A percentile compares a stretch with the other conserved stretches of the same genome.
These are phyloP conservation scores for Myiozetetes cayanensis DNA, from an alignment of 2,113 vertebrate species.

Conservation along the genomic window DNA sequence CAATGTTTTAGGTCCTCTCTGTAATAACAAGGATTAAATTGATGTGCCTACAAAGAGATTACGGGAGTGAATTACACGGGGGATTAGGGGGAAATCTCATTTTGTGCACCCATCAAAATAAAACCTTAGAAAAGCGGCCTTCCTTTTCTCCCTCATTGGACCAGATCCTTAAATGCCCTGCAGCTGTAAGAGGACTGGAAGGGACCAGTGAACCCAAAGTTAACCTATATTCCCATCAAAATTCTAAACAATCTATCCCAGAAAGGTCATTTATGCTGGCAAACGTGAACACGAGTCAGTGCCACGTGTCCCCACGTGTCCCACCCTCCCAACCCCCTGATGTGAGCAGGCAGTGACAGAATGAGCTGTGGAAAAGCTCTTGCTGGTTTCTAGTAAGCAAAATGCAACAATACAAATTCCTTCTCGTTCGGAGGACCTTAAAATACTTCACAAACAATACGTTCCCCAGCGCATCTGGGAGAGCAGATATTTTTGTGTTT, in stretches of 20 bases:
- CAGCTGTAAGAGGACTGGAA: neutral
- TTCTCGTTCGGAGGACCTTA: neutral
- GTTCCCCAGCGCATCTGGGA: neutral
- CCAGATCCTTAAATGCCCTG: neutral
- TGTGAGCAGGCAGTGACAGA: neutral
- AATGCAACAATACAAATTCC: neutral
- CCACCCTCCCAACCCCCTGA: neutral
- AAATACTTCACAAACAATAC: neutral
- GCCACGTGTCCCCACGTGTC: fast-evolving
- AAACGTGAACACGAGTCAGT: neutral
- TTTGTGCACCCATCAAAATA: slow-evolving; percentile 32
- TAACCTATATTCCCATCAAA: neutral
- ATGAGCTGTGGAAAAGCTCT: neutral
- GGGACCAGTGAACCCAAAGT: neutral
- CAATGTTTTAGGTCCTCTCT: neutral
- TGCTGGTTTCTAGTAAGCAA: neutral
- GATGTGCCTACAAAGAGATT: slow-evolving; percentile 47
- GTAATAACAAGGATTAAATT: slow-evolving; percentile 55
- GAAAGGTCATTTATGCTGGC: neutral
- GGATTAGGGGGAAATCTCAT: slow-evolving; percentile 57
- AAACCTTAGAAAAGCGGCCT: slow-evolving; percentile 8
- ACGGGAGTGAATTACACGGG: slow-evolving; percentile 24
- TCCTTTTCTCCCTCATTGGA: neutral
- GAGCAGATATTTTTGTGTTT: neutral
- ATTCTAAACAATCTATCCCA: neutral